phyloP scores from a whole-genome alignment of 30 jellyfish, hydroid and myxozoan genomes.

The Rhopilema esculentum region DNA sequence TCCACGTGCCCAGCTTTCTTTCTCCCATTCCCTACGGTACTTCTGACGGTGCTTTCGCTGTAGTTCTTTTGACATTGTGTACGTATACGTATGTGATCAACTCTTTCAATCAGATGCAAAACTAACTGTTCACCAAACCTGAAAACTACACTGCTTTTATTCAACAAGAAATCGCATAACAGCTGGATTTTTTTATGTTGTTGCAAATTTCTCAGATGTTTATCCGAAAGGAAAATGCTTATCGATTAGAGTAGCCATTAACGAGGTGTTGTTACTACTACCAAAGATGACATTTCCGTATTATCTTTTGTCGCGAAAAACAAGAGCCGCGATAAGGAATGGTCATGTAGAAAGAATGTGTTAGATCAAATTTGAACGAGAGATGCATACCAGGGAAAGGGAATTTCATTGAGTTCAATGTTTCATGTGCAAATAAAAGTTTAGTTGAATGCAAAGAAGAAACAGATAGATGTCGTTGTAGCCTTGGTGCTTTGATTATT shows the following conservation, averaged over 20 bases:
- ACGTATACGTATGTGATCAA: not conserved
- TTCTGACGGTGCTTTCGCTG: not conserved
- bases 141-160: not conserved
- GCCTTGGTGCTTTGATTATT: no score
- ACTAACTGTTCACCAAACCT: not conserved
- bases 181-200: not conserved
- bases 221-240: constrained; percentile 17
- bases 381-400: constrained; percentile 28
- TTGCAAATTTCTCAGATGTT: constrained; percentile 21
- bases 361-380: constrained; percentile 21
- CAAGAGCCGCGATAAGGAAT: constrained; percentile 28
- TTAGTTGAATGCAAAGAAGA: no score
- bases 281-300: constrained; percentile 29
- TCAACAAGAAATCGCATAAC: not conserved
- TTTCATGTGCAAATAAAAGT: constrained; percentile 10
- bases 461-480: no score
- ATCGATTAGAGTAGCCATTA: constrained; percentile 24
- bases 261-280: constrained; percentile 14
- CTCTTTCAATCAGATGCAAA: not conserved
- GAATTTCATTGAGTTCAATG: not conserved
- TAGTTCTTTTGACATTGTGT: not conserved
- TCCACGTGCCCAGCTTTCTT: constrained; percentile 32
- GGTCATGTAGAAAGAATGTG: constrained; percentile 23
- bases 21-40: constrained; percentile 17
- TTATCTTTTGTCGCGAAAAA: constrained; percentile 12